Percentiles rank a stretch among this genome's conserved stretches.
Evolutionary conservation across 2,888 invertebrate genomes (phyloP).

Genomic region (Anodontia alba): DNA sequence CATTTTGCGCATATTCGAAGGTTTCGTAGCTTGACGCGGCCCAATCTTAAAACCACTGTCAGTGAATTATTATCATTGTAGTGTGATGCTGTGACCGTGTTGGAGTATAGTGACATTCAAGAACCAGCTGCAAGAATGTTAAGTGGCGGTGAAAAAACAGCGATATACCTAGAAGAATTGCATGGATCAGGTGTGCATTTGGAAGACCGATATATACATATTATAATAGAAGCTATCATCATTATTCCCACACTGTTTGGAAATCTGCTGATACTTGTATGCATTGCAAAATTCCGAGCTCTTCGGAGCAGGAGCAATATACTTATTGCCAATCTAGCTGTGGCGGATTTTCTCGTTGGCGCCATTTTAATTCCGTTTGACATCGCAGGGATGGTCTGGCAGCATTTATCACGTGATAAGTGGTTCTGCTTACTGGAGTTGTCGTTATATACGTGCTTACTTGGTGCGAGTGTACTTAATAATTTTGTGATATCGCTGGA

Average conservation of each 20-base stretch:
- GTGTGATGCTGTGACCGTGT: no score
- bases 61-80: no score
- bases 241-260: slow-evolving; percentile 3
- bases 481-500: slow-evolving; percentile 18
- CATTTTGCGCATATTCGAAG: no score
- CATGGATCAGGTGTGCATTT: not conserved
- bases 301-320: slow-evolving; percentile 14
- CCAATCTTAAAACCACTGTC: no score
- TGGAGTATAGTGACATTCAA: no score
- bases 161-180: not conserved
- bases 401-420: not conserved
- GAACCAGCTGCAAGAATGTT: no score
- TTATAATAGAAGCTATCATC: not conserved
- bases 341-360: slow-evolving; percentile 12
- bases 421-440: slow-evolving; percentile 3
- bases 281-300: not conserved
- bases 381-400: not conserved
- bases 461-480: slow-evolving; percentile 12
- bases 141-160: not conserved
- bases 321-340: slow-evolving; percentile 19
- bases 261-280: slow-evolving; percentile 1
- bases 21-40: no score
- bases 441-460: not conserved
- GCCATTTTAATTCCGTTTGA: slow-evolving; percentile 9
- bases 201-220: slow-evolving; percentile 3